Conservation (phyloP, 2,797 vertebrate genomes). For the Scyliorhinus canicula region DNA sequence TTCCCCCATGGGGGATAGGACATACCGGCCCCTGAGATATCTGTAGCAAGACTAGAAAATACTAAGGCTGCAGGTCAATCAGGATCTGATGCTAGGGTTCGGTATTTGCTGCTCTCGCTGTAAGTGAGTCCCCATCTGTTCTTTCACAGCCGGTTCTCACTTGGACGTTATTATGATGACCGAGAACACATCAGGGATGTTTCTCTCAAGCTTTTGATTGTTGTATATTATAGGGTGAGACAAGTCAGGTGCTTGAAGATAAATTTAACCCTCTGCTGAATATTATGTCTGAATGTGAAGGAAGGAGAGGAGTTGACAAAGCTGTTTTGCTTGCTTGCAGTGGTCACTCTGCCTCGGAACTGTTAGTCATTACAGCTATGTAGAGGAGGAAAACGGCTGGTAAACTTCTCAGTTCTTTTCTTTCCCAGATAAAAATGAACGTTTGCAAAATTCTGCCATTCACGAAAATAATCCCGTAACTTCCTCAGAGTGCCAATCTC, state of each 20-base stretch:
- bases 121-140: background rate
- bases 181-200: background rate
- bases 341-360: background rate
- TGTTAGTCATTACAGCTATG: background rate
- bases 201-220: background rate
- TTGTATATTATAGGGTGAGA: background rate
- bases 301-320: background rate
- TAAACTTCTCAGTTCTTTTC: background rate
- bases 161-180: background rate
- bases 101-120: background rate
- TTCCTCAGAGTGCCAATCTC: no score
- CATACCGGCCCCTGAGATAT: background rate
- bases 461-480: background rate
- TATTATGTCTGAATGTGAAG: background rate
- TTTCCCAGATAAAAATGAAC: background rate
- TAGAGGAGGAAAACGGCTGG: background rate
- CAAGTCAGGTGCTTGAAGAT: background rate
- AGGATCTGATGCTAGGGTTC: background rate
- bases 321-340: background rate
- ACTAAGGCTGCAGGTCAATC: no score
- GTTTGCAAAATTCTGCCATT: background rate
- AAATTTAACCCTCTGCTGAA: background rate
- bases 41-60: background rate
- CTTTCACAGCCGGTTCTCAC: background rate
- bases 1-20: no score